Base-by-base conservation (phyloP, 2,797 vertebrate species). In the Bufotes viridis region DNA sequence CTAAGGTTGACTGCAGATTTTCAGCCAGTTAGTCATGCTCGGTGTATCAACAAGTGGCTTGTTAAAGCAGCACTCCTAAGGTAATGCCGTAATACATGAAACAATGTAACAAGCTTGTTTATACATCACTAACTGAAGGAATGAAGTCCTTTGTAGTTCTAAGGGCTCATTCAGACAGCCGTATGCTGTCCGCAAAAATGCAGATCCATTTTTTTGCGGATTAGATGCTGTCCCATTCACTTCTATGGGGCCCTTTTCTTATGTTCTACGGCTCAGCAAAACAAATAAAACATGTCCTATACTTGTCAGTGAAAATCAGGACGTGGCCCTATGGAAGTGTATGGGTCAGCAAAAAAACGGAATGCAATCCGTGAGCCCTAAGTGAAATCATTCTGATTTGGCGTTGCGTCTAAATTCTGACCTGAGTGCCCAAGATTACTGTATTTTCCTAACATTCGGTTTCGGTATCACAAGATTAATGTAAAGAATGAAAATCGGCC, bases 11-110 rank as follows among this genome's bases (percentile, higher is more conserved):
- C 29, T 60, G 79, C 79, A 82, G 29, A 69, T 82, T 86, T 86
- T 89, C 72, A 89, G 70, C 58, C 53, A 29, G 60, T 86, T 86
- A 89, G 88, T 86, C 84, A 89, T 70, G 79, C 79, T 69, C 78
- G 51, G 79, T 29, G 79, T 82, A 86, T 89, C 72, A 86, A 75
- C 87, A 89, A 86, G 78, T 22, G 72, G 58, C 84, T 86, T 81
- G 69, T 76, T 82, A 89, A 57, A 85, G 34, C 60, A 85, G 70
- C 74, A 89, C 24, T 72, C 34, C 17, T 74, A 49, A 42, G 51
- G 63, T 81, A 81, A 72, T 24, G n/a, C 58, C 20, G 22, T 13
- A 86, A 78, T 81, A 80, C 75, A 72, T 76, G 70, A 89, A 85
- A 89, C 83, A 89, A 86, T 89, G 58, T 63, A 85, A 63, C 81